phyloP scores from a whole-genome alignment of 1,140 invertebrate genomes.

The Gonioctena quinquepunctata region DNA sequence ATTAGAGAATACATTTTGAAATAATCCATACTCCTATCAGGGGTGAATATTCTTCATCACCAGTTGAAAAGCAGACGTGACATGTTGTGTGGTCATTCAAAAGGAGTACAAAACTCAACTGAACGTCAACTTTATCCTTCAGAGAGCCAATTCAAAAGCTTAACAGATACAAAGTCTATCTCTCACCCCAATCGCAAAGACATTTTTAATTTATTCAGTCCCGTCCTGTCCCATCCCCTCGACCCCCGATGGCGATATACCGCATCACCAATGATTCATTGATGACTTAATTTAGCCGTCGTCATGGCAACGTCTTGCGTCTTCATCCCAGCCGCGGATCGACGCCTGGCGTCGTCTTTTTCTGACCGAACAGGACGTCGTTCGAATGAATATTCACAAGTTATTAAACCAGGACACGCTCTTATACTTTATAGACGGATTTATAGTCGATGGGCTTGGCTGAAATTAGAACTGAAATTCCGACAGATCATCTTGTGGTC shows the following conservation, averaged over 20 bases:
- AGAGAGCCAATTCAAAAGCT: slow-evolving; percentile 17
- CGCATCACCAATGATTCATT: slow-evolving; percentile 53
- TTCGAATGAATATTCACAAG: slow-evolving; percentile 52
- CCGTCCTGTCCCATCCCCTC: slow-evolving; percentile 23
- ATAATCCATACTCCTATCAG: too few relatives aligned
- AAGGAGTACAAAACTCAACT: not conserved
- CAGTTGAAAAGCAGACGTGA: not conserved
- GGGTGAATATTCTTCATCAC: not conserved
- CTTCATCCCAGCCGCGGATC: slow-evolving; percentile 35
- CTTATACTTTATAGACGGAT: slow-evolving; percentile 27
- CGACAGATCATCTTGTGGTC: too few relatives aligned
- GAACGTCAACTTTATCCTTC: not conserved
- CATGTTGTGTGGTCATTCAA: not conserved
- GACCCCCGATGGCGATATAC: slow-evolving; percentile 37
- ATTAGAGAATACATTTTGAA: too few relatives aligned
- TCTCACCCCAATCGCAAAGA: slow-evolving; percentile 26
- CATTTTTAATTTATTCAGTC: slow-evolving; percentile 51
- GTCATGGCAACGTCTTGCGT: slow-evolving; percentile 43
- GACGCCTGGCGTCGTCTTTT: slow-evolving; percentile 36
- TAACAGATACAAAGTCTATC: slow-evolving; percentile 21
- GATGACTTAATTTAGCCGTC: slow-evolving; percentile 52
- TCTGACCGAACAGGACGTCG: slow-evolving; percentile 33
- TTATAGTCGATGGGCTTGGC: slow-evolving; percentile 17
- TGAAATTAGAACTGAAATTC: not conserved
- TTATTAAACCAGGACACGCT: slow-evolving; percentile 50